Evolutionary conservation across 2,888 invertebrate species (phyloP).

Genomic region (Lampropteryx suffumata): DNA sequence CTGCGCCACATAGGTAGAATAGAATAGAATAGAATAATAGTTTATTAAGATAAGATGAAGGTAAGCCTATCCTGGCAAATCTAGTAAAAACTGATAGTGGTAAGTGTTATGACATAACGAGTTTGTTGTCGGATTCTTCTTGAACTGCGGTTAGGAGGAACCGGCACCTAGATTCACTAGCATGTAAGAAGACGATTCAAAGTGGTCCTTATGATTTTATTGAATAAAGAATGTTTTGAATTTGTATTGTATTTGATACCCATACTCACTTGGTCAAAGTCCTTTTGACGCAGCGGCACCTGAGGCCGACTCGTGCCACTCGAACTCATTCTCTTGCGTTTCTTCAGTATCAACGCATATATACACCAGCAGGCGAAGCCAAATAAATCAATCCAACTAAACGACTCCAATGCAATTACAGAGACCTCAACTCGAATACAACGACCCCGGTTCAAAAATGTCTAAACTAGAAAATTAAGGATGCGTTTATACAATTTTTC

Average conservation of each 20-base stretch:
- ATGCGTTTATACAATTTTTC: constrained; percentile 25
- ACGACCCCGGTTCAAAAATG: not conserved
- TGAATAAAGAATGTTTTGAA: no score
- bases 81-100: no score
- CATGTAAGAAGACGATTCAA: no score
- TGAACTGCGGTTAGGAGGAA: no score
- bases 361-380: constrained; percentile 27
- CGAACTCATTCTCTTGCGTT: constrained; percentile 52
- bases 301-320: constrained; percentile 60
- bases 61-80: no score
- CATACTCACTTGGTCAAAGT: constrained; percentile 86
- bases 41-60: no score
- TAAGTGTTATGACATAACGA: no score
- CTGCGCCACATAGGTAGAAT: no score
- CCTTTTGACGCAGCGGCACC: constrained; percentile 87
- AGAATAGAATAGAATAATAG: no score
- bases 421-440: not conserved
- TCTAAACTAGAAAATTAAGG: constrained; percentile 3
- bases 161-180: no score
- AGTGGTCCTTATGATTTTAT: no score
- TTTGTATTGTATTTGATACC: constrained; percentile 11
- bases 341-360: constrained; percentile 41
- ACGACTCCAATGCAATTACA: constrained; percentile 1
- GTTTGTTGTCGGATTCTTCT: no score
- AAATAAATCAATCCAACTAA: constrained; percentile 6